A percentile compares a stretch with the other conserved stretches of the same genome.
Conservation (phyloP, 2,888 invertebrate genomes). For the Oeneis ivallda region DNA sequence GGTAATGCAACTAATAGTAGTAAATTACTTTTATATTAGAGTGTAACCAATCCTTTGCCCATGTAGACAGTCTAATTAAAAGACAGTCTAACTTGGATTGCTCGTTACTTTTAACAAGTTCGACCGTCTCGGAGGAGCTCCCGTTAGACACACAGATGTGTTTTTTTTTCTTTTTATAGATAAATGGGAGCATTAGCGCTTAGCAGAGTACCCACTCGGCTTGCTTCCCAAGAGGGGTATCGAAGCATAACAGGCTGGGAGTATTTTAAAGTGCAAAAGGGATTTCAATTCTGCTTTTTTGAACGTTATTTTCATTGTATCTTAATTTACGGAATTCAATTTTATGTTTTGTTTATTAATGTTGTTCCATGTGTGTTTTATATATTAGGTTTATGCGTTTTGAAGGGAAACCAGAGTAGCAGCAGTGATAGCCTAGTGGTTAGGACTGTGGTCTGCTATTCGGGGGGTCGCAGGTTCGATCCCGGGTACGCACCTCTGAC, state of each 20-base stretch:
- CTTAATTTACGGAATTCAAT: not conserved
- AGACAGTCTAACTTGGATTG: conserved; percentile 7
- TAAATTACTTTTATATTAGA: not conserved
- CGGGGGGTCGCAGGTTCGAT: too few relatives aligned
- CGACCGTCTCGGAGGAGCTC: conserved; percentile 12
- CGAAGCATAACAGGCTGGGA: conserved; percentile 2
- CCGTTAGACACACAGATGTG: conserved; percentile 4
- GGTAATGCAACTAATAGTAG: not conserved
- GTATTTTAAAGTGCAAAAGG: conserved; percentile 13
- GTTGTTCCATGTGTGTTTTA: too few relatives aligned
- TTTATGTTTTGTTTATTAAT: not conserved
- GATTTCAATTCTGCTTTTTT: not conserved
- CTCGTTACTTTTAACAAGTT: conserved; percentile 19
- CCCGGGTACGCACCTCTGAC: too few relatives aligned
- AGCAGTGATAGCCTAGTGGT: too few relatives aligned
- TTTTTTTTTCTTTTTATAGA: conserved; percentile 11
- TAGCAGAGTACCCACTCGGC: not conserved
- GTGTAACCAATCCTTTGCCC: not conserved
- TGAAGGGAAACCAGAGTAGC: too few relatives aligned
- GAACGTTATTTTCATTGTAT: not conserved
- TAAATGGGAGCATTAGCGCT: conserved; percentile 18
- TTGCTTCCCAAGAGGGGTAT: conserved; percentile 12
- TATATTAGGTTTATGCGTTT: too few relatives aligned
- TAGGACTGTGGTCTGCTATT: too few relatives aligned
- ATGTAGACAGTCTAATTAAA: conserved; percentile 20